phyloP scores from a whole-genome alignment of 1,140 invertebrate species.

The Drosophila ironensis region DNA sequence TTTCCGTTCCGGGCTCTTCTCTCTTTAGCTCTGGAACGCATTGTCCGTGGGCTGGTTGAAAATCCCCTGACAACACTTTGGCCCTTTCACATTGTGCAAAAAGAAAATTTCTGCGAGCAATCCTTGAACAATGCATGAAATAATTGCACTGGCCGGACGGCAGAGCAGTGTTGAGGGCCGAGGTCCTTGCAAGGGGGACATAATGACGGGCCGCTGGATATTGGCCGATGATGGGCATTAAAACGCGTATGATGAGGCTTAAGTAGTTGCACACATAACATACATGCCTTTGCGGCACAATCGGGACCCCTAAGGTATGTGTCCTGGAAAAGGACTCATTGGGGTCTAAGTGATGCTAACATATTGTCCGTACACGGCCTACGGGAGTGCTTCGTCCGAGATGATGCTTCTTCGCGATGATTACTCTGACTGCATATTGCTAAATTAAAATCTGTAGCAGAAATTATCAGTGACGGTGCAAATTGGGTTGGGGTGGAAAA shows the following conservation, averaged over 20 bases:
- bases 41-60: conserved; percentile 50
- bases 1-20: conserved; percentile 39
- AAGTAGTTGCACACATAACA: conserved; percentile 59
- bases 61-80: conserved; percentile 77
- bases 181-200: conserved; percentile 41
- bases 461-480: conserved; percentile 21
- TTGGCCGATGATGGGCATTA: conserved; percentile 71
- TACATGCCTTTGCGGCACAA: no score
- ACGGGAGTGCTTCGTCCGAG: conserved; percentile 15
- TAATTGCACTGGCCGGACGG: conserved; percentile 62
- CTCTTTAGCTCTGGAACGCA: conserved; percentile 32
- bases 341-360: conserved; percentile 57
- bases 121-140: conserved; percentile 74
- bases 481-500: background rate
- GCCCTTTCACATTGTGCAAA: conserved; percentile 50
- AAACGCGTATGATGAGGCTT: conserved; percentile 73
- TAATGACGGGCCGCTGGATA: conserved; percentile 49
- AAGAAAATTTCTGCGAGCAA: conserved; percentile 70
- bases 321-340: conserved; percentile 22
- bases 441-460: conserved; percentile 28
- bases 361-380: conserved; percentile 31
- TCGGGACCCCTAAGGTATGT: conserved; percentile 40
- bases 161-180: background rate
- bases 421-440: conserved; percentile 32
- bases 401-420: conserved; percentile 41